These are phyloP conservation scores for Eupelmus urozonus DNA, from an alignment of 2,888 invertebrate genomes.

Conservation along the genomic window DNA sequence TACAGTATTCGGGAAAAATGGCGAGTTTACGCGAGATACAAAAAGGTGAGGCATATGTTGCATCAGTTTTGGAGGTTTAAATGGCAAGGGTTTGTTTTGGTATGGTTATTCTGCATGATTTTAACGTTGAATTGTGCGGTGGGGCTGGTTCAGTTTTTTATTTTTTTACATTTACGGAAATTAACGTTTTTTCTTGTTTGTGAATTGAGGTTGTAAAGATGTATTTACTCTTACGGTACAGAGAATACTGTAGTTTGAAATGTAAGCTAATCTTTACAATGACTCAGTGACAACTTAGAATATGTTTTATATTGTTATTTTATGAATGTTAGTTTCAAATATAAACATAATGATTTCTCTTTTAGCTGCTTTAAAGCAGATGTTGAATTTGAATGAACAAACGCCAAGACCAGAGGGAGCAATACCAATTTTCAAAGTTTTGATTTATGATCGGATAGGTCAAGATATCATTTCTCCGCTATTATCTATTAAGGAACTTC, in stretches of 20 bases:
- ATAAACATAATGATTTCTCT: constrained; percentile 61
- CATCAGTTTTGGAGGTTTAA: background rate
- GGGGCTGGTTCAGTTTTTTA: too few relatives aligned
- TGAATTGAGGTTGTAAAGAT: too few relatives aligned
- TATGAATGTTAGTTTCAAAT: background rate
- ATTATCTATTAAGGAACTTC: constrained; percentile 94
- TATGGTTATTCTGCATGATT: background rate
- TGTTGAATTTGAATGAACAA: constrained; percentile 94
- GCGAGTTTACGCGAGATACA: constrained; percentile 85
- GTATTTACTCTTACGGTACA: too few relatives aligned
- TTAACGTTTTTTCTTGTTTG: background rate
- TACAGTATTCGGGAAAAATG: constrained; percentile 77
- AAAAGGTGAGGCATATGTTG: constrained; percentile 81
- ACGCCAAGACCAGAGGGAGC: constrained; percentile 86
- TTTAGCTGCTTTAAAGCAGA: constrained; percentile 94
- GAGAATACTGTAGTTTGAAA: too few relatives aligned
- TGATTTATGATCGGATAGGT: constrained; percentile 96
- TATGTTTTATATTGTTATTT: background rate
- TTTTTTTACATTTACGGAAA: constrained; percentile 2
- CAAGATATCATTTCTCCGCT: constrained; percentile 99
- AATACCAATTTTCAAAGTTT: constrained; percentile 97
- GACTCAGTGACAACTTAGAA: background rate
- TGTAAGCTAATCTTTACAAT: background rate
- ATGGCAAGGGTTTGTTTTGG: background rate
- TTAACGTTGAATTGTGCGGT: background rate